phyloP scores from a whole-genome alignment of 2,113 vertebrate genomes.

The Tringa solitaria region DNA sequence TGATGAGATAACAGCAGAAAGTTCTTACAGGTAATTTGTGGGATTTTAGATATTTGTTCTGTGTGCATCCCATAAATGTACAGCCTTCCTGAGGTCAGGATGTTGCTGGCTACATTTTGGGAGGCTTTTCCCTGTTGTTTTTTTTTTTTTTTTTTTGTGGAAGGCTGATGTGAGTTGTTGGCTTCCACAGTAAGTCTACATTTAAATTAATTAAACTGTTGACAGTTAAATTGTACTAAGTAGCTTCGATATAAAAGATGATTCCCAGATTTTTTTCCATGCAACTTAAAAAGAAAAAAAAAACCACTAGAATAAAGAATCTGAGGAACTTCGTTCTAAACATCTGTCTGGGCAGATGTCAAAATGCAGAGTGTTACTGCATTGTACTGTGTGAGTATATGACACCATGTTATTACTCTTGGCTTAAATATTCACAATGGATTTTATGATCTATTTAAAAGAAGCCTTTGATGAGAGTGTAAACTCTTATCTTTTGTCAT shows the following conservation, averaged over 20 bases:
- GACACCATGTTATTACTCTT: constrained; percentile 62
- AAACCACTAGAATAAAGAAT: not conserved
- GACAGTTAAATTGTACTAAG: constrained; percentile 69
- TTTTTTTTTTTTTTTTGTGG: not conserved
- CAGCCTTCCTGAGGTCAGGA: not conserved
- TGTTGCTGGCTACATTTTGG: not conserved
- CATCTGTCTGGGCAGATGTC: constrained; percentile 76
- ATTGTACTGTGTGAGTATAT: constrained; percentile 48
- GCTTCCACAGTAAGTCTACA: constrained; percentile 38
- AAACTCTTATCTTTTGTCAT: constrained; percentile 14
- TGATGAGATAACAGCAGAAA: not conserved
- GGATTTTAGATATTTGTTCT: not conserved
- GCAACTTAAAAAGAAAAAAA: constrained; percentile 12
- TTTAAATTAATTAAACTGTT: constrained; percentile 73
- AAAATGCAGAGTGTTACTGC: constrained; percentile 60
- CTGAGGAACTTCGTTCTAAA: constrained; percentile 64
- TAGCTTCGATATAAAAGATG: constrained; percentile 64
- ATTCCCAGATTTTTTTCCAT: constrained; percentile 64
- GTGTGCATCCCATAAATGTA: not conserved
- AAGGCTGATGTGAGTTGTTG: constrained; percentile 3
- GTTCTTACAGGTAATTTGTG: not conserved
- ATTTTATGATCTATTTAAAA: constrained; percentile 60
- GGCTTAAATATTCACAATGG: constrained; percentile 62
- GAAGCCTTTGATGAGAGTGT: constrained; percentile 25
- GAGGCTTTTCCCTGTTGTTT: not conserved